These are phyloP conservation scores for Urocynchramus pylzowi DNA, from an alignment of 2,113 vertebrate species.

Conservation along the genomic window DNA sequence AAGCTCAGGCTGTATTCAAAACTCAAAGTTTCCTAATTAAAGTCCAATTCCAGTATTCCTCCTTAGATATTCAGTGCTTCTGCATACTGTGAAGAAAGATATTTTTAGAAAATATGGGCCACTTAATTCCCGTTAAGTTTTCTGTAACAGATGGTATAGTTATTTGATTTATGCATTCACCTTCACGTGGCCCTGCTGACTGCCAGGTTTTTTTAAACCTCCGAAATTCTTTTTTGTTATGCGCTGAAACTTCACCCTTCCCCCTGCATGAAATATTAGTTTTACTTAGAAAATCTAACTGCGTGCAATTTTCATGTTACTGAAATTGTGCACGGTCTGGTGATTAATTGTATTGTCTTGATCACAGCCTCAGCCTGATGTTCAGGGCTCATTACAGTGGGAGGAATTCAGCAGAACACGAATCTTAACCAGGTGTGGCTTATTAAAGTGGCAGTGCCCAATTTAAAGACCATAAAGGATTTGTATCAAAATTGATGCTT, in stretches of 20 bases:
- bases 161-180: conserved; percentile 74
- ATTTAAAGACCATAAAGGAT: conserved; percentile 65
- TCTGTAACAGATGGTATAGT: conserved; percentile 71
- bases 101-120: conserved; percentile 72
- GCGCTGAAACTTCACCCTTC: conserved; percentile 59
- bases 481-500: conserved; percentile 63
- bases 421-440: conserved; percentile 66
- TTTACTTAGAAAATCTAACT: conserved; percentile 59
- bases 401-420: conserved; percentile 60
- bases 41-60: conserved; percentile 39
- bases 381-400: conserved; percentile 58
- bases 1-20: conserved; percentile 42
- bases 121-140: conserved; percentile 71
- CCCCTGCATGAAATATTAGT: conserved; percentile 66
- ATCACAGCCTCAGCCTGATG: conserved; percentile 66
- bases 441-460: conserved; percentile 69
- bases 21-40: conserved; percentile 52
- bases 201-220: conserved; percentile 59
- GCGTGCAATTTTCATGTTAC: conserved; percentile 63
- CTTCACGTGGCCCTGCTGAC: conserved; percentile 72
- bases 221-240: conserved; percentile 49
- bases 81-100: conserved; percentile 55
- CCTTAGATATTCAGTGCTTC: conserved; percentile 51
- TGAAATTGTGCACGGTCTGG: conserved; percentile 66
- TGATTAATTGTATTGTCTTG: conserved; percentile 74